These are phyloP conservation scores for Cryptocephalus primarius DNA, from an alignment of 2,888 invertebrate genomes.

Conservation along the genomic window DNA sequence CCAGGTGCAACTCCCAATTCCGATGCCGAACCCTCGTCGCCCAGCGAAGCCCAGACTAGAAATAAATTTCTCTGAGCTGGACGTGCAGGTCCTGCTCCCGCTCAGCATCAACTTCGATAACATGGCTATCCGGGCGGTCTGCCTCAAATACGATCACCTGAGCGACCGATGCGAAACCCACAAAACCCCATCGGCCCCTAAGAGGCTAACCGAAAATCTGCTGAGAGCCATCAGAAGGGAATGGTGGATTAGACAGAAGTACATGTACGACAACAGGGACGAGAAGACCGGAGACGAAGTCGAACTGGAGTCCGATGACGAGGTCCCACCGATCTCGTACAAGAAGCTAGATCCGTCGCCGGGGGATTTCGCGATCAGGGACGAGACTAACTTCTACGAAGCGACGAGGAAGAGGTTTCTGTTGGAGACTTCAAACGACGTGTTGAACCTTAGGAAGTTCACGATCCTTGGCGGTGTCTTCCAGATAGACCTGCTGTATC, in stretches of 20 bases:
- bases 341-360: constrained; percentile 27
- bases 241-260: constrained; percentile 26
- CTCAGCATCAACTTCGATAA: constrained; percentile 33
- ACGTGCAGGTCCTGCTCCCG: constrained; percentile 38
- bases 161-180: constrained; percentile 37
- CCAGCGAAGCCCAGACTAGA: constrained; percentile 35
- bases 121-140: constrained; percentile 39
- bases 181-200: constrained; percentile 11
- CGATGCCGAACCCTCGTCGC: constrained; percentile 29
- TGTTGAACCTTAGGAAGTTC: constrained; percentile 66
- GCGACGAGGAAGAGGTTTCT: constrained; percentile 36
- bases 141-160: constrained; percentile 44
- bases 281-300: constrained; percentile 9
- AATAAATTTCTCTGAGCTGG: constrained; percentile 37
- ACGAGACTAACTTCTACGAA: constrained; percentile 29
- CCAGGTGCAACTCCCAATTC: constrained; percentile 29
- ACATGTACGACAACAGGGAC: constrained; percentile 27
- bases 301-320: constrained; percentile 11
- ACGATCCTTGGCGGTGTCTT: constrained; percentile 67
- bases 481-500: constrained; percentile 58
- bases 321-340: constrained; percentile 29
- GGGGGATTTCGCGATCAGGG: constrained; percentile 17
- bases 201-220: constrained; percentile 18
- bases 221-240: constrained; percentile 20
- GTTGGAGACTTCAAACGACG: constrained; percentile 40